A percentile compares a stretch with the other conserved stretches of the same genome.
Evolutionary conservation across 1,140 invertebrate genomes (phyloP).

Genomic region (Halotydeus destructor): DNA sequence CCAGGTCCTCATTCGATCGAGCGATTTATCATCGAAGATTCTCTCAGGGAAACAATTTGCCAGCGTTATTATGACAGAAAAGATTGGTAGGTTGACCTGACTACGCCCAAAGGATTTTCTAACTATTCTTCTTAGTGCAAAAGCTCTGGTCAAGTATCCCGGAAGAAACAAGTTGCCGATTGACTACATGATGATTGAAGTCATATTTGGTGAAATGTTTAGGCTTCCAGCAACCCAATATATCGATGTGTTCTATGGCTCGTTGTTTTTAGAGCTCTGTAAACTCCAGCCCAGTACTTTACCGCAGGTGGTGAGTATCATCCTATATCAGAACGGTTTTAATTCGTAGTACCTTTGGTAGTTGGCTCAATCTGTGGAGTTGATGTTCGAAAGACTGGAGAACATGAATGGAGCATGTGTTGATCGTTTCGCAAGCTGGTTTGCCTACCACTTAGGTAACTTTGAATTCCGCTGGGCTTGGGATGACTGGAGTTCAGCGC

Average conservation of each 20-base stretch:
- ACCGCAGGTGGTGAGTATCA: constrained; percentile 54
- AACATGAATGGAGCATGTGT: constrained; percentile 91
- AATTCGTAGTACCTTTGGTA: neutral
- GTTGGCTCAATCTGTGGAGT: constrained; percentile 66
- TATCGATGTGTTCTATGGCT: constrained; percentile 83
- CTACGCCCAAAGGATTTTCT: constrained; percentile 8
- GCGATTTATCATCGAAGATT: constrained; percentile 90
- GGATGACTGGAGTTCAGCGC: constrained; percentile 76
- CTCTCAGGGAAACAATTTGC: constrained; percentile 78
- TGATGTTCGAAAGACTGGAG: constrained; percentile 84
- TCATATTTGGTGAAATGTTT: constrained; percentile 84
- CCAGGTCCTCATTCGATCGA: constrained; percentile 94
- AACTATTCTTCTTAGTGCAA: constrained; percentile 34
- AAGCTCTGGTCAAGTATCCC: constrained; percentile 66
- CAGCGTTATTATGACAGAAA: constrained; percentile 72
- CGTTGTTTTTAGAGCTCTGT: constrained; percentile 86
- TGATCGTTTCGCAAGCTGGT: constrained; percentile 90
- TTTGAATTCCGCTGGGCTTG: constrained; percentile 98
- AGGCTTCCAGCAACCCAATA: constrained; percentile 62
- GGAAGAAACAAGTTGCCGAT: constrained; percentile 84
- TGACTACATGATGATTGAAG: constrained; percentile 85
- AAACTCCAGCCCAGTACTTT: constrained; percentile 88
- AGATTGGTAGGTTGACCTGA: constrained; percentile 44
- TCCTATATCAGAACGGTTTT: constrained; percentile 11
- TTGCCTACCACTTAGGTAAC: constrained; percentile 95